These are phyloP conservation scores for Halocynthia aurantium DNA, from an alignment of 23 tunicate species.

Conservation along the genomic window DNA sequence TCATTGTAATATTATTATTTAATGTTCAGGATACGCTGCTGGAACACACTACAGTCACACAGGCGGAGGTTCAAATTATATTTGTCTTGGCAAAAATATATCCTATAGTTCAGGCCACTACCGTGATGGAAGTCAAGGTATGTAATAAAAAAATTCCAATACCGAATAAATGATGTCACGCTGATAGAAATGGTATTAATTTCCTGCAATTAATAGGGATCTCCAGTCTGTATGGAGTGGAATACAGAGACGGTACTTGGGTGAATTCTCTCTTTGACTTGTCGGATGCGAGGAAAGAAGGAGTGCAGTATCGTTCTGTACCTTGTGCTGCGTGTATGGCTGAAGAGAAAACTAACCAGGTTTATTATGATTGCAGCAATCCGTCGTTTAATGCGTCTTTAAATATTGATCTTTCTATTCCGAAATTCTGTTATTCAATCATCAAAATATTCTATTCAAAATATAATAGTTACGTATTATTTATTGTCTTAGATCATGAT, in stretches of 20 bases:
- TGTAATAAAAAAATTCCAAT: not conserved
- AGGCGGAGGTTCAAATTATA: constrained; percentile 31
- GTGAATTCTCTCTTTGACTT: constrained; percentile 31
- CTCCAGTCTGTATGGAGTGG: constrained; percentile 29
- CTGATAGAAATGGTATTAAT: not conserved
- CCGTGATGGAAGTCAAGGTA: constrained; percentile 22
- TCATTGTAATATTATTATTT: too few species aligned
- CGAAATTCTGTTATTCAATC: too few species aligned
- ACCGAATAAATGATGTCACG: not conserved
- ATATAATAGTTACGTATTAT: too few species aligned
- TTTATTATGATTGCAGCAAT: not conserved
- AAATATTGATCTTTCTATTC: too few species aligned
- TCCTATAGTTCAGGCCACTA: constrained; percentile 14
- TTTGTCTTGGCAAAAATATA: constrained; percentile 21
- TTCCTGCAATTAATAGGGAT: not conserved
- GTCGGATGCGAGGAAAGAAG: constrained; percentile 13
- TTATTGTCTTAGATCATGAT: constrained; percentile 23
- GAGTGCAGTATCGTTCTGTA: constrained; percentile 9
- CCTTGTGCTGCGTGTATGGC: constrained; percentile 40
- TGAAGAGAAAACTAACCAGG: constrained; percentile 18
- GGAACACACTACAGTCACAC: constrained; percentile 24
- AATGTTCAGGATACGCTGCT: constrained; percentile 18
- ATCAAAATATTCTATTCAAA: too few species aligned
- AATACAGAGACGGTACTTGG: constrained; percentile 22
- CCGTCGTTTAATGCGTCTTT: too few species aligned